Evolutionary conservation across 2,113 vertebrate genomes (phyloP).

Genomic region (Terrapene triunguis): DNA sequence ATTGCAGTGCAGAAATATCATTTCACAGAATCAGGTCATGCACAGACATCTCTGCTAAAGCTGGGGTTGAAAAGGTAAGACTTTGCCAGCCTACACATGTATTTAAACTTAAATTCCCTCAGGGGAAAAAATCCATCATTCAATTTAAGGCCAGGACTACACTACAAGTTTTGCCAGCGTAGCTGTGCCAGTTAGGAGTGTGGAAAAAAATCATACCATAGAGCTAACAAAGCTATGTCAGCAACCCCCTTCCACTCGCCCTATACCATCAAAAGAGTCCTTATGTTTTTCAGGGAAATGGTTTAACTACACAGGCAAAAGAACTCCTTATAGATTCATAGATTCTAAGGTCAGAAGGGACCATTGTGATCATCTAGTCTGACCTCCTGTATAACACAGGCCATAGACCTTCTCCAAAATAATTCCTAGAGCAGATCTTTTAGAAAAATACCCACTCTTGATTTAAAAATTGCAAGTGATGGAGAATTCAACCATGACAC

Average conservation of each 20-base stretch:
- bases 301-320: neutral
- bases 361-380: neutral
- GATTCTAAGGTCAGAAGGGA: neutral
- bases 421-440: neutral
- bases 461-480: neutral
- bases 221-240: neutral
- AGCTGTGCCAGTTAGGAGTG: neutral
- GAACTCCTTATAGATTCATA: neutral
- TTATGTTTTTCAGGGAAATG: neutral
- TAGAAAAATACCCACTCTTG: neutral
- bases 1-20: constrained; percentile 53
- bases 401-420: neutral
- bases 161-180: neutral
- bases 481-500: neutral
- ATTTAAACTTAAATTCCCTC: constrained; percentile 23
- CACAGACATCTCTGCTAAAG: constrained; percentile 29
- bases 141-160: neutral
- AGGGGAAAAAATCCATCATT: neutral
- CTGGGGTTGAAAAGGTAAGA: constrained; percentile 62
- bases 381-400: neutral
- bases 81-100: constrained; percentile 12
- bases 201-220: neutral
- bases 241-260: no score
- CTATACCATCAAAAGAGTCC: neutral
- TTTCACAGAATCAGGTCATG: constrained; percentile 44